Base-by-base conservation (phyloP, 2,888 invertebrate species). In the Tethea ocularis region DNA sequence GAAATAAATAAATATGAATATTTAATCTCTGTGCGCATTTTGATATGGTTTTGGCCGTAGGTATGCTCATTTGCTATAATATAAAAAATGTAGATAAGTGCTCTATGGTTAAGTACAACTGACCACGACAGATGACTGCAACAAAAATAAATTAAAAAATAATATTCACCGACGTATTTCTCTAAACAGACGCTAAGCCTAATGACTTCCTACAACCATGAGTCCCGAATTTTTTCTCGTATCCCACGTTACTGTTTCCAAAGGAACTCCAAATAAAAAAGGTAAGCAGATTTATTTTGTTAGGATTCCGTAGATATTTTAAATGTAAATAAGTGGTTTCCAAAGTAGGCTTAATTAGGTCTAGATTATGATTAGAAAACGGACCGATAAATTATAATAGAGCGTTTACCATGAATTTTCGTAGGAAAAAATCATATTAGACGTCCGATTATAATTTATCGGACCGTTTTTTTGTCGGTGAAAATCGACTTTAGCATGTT, bases 161-260 rank as follows among this genome's bases (percentile, higher is more conserved):
- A 13, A 11, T 7, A 52, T 23, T 60, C 17, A 53, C 58, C 51
- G 64, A 53, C 20, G 33, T 72, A 69, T 75, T 63, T 62, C 52
- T 59, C 57, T 66, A 52, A 62, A 46, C 33, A 46, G 46, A 46
- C 46, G 20, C n/a, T n/a, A 38, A 7, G 6, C 64, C 71, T 61
- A 72, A 70, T 63, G 58, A 73, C 71, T 80, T 76, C 78, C 81
- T 73, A 66, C 26, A 59, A 26, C 29, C 62, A 64, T 69, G 71
- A 61, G 64, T 59, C 61, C 67, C 60, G 59, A 72, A 69, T 71
- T 74, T 71, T 62, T 60, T 59, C 24, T 51, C 59, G 62, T 72
- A 68, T 77, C 77, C 70, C 79, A 80, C 77, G 57, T 59, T 10
- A 20, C 46, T 46, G 46, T 20, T 46, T 5, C 46, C 20, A 46